Evolutionary conservation across 2,888 invertebrate genomes (phyloP).

Genomic region (Sisyra terminalis): DNA sequence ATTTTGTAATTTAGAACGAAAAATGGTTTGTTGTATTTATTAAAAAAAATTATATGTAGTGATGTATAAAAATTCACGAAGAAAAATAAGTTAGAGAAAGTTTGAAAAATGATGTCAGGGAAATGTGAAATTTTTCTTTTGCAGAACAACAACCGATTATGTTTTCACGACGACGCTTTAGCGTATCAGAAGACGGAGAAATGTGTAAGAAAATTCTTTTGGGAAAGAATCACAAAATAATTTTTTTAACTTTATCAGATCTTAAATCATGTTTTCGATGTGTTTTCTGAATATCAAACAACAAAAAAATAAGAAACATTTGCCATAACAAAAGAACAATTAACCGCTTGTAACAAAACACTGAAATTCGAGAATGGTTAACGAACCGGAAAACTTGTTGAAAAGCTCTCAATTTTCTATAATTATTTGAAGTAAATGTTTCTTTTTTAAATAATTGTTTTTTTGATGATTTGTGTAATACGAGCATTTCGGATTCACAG

Average conservation of each 20-base stretch:
- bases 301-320: neutral
- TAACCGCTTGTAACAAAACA: too few species aligned
- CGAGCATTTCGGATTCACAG: too few species aligned
- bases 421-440: too few species aligned
- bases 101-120: too few species aligned
- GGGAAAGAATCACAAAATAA: neutral
- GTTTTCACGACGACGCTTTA: constrained; percentile 39
- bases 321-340: too few species aligned
- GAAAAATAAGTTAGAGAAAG: neutral
- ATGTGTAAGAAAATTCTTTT: constrained; percentile 39
- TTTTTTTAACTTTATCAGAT: neutral
- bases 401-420: too few species aligned
- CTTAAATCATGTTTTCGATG: neutral
- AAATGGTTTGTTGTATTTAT: neutral
- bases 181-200: constrained; percentile 56
- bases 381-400: too few species aligned
- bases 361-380: too few species aligned
- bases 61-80: neutral
- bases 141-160: constrained; percentile 13
- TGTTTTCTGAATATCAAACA: neutral
- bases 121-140: too few species aligned
- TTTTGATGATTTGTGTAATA: too few species aligned
- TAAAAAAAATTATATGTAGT: neutral
- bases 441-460: too few species aligned
- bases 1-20: neutral